Percentiles rank a stretch among this genome's conserved stretches.
Evolutionary conservation across 2,797 vertebrate genomes (phyloP).

Genomic region (Chanos chanos): DNA sequence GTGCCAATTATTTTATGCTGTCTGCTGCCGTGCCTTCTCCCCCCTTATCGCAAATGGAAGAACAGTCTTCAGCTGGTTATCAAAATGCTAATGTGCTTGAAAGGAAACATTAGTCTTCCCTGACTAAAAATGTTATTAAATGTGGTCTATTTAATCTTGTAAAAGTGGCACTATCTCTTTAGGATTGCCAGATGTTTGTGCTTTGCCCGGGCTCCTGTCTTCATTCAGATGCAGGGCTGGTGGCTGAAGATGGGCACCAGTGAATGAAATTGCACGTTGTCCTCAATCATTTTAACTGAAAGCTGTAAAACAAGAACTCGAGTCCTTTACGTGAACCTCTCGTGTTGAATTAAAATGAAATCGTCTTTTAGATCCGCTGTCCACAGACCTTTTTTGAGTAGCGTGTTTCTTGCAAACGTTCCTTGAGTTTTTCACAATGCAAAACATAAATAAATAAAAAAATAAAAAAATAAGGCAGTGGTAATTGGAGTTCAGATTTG

Average conservation of each 20-base stretch:
- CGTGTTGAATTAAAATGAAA: neutral
- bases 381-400: no score
- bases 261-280: conserved; percentile 49
- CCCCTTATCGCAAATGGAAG: conserved; percentile 57
- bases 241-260: conserved; percentile 26
- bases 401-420: no score
- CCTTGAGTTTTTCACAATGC: neutral
- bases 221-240: conserved; percentile 31
- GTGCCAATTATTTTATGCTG: conserved; percentile 55
- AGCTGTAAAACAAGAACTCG: conserved; percentile 49
- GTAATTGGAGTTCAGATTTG: conserved; percentile 42
- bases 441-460: neutral
- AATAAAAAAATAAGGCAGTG: conserved; percentile 1
- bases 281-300: conserved; percentile 51
- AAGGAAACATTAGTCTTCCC: conserved; percentile 62
- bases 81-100: conserved; percentile 59
- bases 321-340: neutral
- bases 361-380: no score
- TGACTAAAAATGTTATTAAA: conserved; percentile 62
- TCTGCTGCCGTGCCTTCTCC: conserved; percentile 39
- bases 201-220: conserved; percentile 33
- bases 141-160: conserved; percentile 64
- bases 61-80: conserved; percentile 60
- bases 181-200: conserved; percentile 56
- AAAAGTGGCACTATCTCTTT: conserved; percentile 57